Evolutionary conservation across 2,113 vertebrate genomes (phyloP).

Genomic region (Stomatorhinus ivindoensis): DNA sequence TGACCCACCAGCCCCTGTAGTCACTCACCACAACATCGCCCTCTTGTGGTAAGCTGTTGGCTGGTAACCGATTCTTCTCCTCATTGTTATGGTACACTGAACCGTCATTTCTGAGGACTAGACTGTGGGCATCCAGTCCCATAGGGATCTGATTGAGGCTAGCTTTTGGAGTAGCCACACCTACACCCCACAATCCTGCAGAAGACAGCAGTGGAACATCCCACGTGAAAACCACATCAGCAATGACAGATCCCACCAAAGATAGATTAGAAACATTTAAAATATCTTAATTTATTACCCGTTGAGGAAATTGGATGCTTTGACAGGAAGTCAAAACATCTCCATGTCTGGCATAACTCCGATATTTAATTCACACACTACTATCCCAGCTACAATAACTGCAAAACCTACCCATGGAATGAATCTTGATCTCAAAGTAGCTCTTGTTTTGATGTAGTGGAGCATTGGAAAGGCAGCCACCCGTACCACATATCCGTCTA

Average conservation of each 20-base stretch:
- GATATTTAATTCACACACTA: not conserved
- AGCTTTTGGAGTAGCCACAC: conserved; percentile 91
- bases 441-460: conserved; percentile 99
- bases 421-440: conserved; percentile 98
- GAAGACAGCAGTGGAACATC: conserved; percentile 24
- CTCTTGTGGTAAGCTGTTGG: conserved; percentile 92
- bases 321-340: not conserved
- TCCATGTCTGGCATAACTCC: not conserved
- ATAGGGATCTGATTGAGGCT: conserved; percentile 94
- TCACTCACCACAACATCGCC: conserved; percentile 85
- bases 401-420: conserved; percentile 80
- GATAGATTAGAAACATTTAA: not conserved
- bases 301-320: not conserved
- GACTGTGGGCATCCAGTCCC: conserved; percentile 81
- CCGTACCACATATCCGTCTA: conserved; percentile 92
- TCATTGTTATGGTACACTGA: conserved; percentile 90
- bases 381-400: not conserved
- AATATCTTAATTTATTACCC: not conserved
- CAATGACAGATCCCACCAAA: conserved; percentile 45
- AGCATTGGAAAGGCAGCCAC: conserved; percentile 89
- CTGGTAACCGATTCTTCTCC: conserved; percentile 87
- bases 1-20: not conserved
- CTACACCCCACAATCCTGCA: conserved; percentile 89
- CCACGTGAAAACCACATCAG: not conserved
- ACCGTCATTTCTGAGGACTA: conserved; percentile 88